phyloP scores from a whole-genome alignment of 2,888 invertebrate genomes.

The Cheilosia vernalis region DNA sequence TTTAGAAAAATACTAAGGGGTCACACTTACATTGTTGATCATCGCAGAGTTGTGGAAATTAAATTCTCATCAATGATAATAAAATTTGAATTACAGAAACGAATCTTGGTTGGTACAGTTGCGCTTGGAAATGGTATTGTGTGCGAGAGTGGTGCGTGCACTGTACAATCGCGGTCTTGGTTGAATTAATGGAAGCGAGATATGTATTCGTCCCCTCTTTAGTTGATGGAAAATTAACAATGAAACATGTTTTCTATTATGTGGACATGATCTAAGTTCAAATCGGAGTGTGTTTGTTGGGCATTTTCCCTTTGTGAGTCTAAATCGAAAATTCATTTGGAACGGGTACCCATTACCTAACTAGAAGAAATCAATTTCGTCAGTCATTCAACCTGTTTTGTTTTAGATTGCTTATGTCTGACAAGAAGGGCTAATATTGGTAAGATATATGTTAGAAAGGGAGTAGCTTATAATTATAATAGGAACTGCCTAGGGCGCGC shows the following conservation, averaged over 20 bases:
- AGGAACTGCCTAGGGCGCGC: too few relatives aligned
- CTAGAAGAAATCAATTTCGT: neutral
- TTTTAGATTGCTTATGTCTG: too few relatives aligned
- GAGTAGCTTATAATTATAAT: too few relatives aligned
- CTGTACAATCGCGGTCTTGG: slow-evolving; percentile 8
- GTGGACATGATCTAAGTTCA: neutral
- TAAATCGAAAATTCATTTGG: neutral
- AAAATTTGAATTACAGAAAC: slow-evolving; percentile 52
- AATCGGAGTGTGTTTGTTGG: neutral
- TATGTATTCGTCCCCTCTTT: neutral
- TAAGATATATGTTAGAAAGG: too few relatives aligned
- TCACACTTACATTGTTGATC: slow-evolving; percentile 41
- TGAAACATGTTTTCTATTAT: slow-evolving; percentile 12
- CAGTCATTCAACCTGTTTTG: neutral
- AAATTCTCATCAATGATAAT: slow-evolving; percentile 67
- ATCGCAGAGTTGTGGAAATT: slow-evolving; percentile 56
- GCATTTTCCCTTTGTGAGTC: neutral
- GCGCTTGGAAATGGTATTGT: neutral
- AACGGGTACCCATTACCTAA: neutral
- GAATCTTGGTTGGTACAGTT: neutral
- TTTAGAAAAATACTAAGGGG: slow-evolving; percentile 5
- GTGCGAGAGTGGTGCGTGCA: neutral
- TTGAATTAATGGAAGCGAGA: slow-evolving; percentile 10
- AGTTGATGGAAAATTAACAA: neutral
- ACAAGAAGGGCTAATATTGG: too few relatives aligned